Base-by-base conservation (phyloP, 2,113 vertebrate species). In the Eonycteris spelaea region DNA sequence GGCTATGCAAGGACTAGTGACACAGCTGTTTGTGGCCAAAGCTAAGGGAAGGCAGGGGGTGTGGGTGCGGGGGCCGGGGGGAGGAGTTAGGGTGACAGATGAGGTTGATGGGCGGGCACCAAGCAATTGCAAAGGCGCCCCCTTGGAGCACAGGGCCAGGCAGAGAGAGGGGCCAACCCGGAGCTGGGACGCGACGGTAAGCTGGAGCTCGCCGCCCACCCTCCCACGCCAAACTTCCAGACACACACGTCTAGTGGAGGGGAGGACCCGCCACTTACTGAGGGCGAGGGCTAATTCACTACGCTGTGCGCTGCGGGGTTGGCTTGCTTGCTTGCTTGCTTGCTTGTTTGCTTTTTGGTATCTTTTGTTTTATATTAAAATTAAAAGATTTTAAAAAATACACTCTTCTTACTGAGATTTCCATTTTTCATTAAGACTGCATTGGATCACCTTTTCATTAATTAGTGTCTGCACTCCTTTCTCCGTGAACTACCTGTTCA, bases 11-110 rank as follows among this genome's bases (percentile, higher is more conserved):
- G 77, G 57, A 55, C 16, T 55, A 86, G 13, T 0, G 5, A 59
- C 12, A 28, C 2, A 13, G 48, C 4, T 19, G 43, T 59, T 28
- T 7, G 30, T 24, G 55, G 40, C 38, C 30, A 15, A 11, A 48
- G 40, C 26, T 35, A 15, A 38, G 19, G 43, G 57, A 38, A 28
- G 38, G 3, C 5, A 4, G 1, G 19, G 7, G 28, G 21, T 0
- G 19, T 1, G 11, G 68, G 2, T 2, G 2, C 0, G 2, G 6
- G 7, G 35, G 11, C 12, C 21, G 9, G 3, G 14, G 14, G 18
- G 48, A 53, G 18, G 45, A 11, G 63, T 30, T 9, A 5, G 14
- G 59, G 57, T 7, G 28, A 16, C 24, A 35, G 33, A 21, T 19
- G 24, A 5, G 43, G 68, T 1, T 2, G 57, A 16, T 0, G 5